A percentile compares a stretch with the other conserved stretches of the same genome.
phyloP scores from a whole-genome alignment of 2,888 invertebrate genomes.

The Oscheius myriophilus region DNA sequence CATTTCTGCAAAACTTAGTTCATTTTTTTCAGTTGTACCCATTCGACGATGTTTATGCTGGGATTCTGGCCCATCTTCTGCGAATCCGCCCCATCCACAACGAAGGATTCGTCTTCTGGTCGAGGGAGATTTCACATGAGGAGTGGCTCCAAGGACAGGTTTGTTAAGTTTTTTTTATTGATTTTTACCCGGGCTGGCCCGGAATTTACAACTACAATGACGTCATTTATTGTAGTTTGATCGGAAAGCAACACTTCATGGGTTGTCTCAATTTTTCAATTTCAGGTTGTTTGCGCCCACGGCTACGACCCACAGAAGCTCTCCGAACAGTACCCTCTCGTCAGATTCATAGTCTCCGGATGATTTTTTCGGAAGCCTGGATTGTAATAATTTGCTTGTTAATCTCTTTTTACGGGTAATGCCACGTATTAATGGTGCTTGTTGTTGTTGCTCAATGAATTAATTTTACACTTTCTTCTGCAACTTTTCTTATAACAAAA shows the following conservation, averaged over 20 bases:
- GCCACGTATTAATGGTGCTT: too few relatives aligned
- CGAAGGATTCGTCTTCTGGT: slow-evolving; percentile 48
- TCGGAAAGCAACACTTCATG: background rate
- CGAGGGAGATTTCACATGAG: slow-evolving; percentile 13
- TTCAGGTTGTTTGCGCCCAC: slow-evolving; percentile 28
- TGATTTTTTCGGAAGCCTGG: background rate
- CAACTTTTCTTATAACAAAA: too few relatives aligned
- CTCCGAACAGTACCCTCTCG: slow-evolving; percentile 21
- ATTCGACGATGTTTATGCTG: slow-evolving; percentile 66
- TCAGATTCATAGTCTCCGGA: slow-evolving; percentile 25
- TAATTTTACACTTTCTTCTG: too few relatives aligned
- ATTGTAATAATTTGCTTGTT: too few relatives aligned
- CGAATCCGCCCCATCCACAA: slow-evolving; percentile 41
- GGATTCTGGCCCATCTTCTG: slow-evolving; percentile 45
- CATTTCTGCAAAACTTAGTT: too few relatives aligned
- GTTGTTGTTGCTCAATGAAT: too few relatives aligned
- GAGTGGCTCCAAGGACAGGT: slow-evolving; percentile 30
- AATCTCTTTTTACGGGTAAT: too few relatives aligned
- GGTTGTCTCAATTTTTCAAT: background rate
- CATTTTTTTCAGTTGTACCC: slow-evolving; percentile 53
- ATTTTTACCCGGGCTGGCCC: too few relatives aligned
- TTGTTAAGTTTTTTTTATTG: background rate
- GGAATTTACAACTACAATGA: too few relatives aligned
- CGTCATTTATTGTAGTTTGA: too few relatives aligned
- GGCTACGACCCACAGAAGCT: slow-evolving; percentile 25